Evolutionary conservation across 2,888 invertebrate genomes (phyloP).

Genomic region (Lasius fuliginosus): DNA sequence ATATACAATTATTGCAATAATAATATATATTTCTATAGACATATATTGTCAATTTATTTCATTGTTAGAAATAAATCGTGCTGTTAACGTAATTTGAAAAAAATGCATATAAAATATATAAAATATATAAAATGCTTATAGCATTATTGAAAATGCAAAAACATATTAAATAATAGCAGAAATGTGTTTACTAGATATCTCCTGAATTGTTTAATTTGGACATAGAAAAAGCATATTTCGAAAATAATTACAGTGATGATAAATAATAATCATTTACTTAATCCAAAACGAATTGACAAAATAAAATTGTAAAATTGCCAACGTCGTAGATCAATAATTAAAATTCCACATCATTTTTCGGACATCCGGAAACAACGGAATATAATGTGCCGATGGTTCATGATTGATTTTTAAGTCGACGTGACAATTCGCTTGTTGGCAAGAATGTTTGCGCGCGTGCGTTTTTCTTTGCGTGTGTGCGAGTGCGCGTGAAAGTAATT

Average conservation of each 20-base stretch:
- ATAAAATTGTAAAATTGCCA: neutral
- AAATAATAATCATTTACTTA: neutral
- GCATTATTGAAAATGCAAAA: neutral
- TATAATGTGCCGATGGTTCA: slow-evolving; percentile 48
- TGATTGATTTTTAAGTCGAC: slow-evolving; percentile 65
- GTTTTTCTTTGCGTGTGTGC: slow-evolving; percentile 75
- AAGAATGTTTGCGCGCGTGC: slow-evolving; percentile 76
- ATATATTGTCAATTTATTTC: slow-evolving; percentile 25
- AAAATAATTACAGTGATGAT: neutral
- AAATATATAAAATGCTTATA: neutral
- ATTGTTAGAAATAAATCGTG: neutral
- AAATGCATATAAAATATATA: neutral
- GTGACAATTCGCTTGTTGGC: slow-evolving; percentile 70
- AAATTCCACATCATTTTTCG: neutral
- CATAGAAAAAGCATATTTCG: neutral
- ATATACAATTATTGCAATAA: slow-evolving; percentile 5
- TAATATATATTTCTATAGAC: neutral
- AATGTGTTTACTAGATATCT: neutral
- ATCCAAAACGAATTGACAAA: neutral
- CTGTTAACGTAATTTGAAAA: neutral
- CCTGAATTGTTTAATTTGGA: slow-evolving; percentile 13
- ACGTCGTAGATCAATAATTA: neutral
- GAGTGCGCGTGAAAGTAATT: slow-evolving; percentile 83
- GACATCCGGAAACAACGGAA: slow-evolving; percentile 14
- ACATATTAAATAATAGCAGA: neutral